These are phyloP conservation scores for Lacerta bilineata DNA, from an alignment of 2,797 vertebrate genomes.

Conservation along the genomic window DNA sequence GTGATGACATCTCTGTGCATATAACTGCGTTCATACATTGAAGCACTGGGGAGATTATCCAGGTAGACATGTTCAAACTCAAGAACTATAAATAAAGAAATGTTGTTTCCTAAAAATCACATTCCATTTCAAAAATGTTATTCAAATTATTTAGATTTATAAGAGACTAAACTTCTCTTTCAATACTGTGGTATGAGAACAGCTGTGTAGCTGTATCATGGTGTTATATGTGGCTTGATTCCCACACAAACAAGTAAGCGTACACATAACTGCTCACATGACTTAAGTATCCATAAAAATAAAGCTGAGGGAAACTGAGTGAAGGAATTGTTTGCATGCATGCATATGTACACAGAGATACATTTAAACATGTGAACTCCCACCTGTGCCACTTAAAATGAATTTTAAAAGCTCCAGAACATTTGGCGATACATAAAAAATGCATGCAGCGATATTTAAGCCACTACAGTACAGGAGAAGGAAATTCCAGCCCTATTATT, in stretches of 20 bases:
- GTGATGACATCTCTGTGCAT: conserved; percentile 99
- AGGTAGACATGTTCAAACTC: conserved; percentile 95
- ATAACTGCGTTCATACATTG: conserved; percentile 97
- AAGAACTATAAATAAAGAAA: conserved; percentile 82
- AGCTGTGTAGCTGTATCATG: neutral
- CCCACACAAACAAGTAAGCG: neutral
- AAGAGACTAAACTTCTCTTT: neutral
- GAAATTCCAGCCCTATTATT: too few relatives aligned
- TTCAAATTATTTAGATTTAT: neutral
- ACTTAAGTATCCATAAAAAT: too few relatives aligned
- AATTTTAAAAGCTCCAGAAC: too few relatives aligned
- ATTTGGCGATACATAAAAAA: too few relatives aligned
- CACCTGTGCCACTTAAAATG: too few relatives aligned
- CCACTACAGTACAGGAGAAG: too few relatives aligned
- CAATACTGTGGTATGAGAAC: neutral
- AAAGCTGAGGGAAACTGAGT: too few relatives aligned
- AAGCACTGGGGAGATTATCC: conserved; percentile 94
- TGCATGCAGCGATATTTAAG: too few relatives aligned
- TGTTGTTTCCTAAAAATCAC: neutral
- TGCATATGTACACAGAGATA: too few relatives aligned
- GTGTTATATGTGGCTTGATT: neutral
- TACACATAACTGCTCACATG: neutral
- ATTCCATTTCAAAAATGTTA: neutral
- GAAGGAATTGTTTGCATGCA: too few relatives aligned
- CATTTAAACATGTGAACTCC: too few relatives aligned